Conservation (phyloP, 2,113 vertebrate genomes). For the Bos indicus region DNA sequence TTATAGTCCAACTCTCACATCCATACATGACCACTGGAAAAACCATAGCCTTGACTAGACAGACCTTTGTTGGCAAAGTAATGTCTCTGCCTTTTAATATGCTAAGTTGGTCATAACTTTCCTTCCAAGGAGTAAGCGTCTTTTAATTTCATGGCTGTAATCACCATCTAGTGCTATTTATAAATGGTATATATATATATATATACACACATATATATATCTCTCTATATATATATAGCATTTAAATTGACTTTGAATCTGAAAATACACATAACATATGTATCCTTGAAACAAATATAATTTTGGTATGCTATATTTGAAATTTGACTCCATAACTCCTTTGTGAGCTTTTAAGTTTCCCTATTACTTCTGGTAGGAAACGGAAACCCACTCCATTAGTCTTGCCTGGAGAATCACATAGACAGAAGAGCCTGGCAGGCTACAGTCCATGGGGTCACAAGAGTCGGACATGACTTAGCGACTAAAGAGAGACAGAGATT, state of each 20-base stretch:
- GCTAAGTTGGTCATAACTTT: not conserved
- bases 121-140: not conserved
- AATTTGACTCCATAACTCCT: not conserved
- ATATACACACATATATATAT: no score
- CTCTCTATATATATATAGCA: not conserved
- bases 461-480: rapidly evolving
- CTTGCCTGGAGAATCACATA: not conserved
- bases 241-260: not conserved
- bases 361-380: not conserved
- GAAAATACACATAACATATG: not conserved
- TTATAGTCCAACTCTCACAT: not conserved
- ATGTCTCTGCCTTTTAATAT: not conserved
- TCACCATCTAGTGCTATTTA: not conserved
- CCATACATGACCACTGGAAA: not conserved
- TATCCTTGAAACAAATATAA: not conserved
- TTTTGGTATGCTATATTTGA: not conserved
- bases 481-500: not conserved
- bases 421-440: not conserved
- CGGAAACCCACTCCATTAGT: not conserved
- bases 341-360: not conserved
- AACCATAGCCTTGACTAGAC: not conserved
- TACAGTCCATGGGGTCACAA: no score
- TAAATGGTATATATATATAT: not conserved
- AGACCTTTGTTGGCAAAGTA: not conserved
- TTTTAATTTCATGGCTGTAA: not conserved